Conservation (phyloP, 2,888 invertebrate genomes). For the Beris chalybata region DNA sequence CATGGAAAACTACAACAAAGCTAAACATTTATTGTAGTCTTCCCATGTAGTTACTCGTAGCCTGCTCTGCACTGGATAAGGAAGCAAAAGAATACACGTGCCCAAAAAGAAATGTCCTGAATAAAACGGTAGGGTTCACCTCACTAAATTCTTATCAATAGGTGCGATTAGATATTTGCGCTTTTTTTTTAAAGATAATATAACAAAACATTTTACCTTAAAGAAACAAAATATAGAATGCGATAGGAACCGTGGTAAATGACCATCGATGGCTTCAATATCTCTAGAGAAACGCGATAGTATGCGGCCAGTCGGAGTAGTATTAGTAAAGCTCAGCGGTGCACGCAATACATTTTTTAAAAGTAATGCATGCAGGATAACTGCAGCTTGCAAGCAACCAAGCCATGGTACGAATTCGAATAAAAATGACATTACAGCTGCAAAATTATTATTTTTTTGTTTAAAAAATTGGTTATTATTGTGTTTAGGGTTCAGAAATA, state of each 20-base stretch:
- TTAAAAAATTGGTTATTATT: too few relatives aligned
- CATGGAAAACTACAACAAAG: too few relatives aligned
- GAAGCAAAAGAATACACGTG: too few relatives aligned
- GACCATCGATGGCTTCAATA: slow-evolving; percentile 55
- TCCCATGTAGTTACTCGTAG: too few relatives aligned
- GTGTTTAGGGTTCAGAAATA: too few relatives aligned
- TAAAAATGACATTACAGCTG: slow-evolving; percentile 70
- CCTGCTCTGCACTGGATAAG: too few relatives aligned
- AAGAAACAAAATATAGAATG: slow-evolving; percentile 62
- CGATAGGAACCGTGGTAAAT: slow-evolving; percentile 55
- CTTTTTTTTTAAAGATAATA: too few relatives aligned
- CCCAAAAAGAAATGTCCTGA: too few relatives aligned
- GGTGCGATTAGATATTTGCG: slow-evolving; percentile 28
- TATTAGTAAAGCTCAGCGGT: slow-evolving; percentile 65
- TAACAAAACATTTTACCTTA: slow-evolving; percentile 56
- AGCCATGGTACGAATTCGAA: slow-evolving; percentile 69
- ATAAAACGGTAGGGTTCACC: too few relatives aligned
- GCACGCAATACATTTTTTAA: slow-evolving; percentile 58
- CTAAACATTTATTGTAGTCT: too few relatives aligned
- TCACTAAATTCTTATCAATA: too few relatives aligned
- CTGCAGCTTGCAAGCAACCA: slow-evolving; percentile 56
- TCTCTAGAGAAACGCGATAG: slow-evolving; percentile 61
- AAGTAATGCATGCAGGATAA: slow-evolving; percentile 54
- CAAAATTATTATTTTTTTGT: slow-evolving; percentile 47
- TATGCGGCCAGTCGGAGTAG: slow-evolving; percentile 65